Percentiles rank a stretch among this genome's conserved stretches.
Evolutionary conservation across 2,888 invertebrate species (phyloP).

Genomic region (Pediacus dermestoides): DNA sequence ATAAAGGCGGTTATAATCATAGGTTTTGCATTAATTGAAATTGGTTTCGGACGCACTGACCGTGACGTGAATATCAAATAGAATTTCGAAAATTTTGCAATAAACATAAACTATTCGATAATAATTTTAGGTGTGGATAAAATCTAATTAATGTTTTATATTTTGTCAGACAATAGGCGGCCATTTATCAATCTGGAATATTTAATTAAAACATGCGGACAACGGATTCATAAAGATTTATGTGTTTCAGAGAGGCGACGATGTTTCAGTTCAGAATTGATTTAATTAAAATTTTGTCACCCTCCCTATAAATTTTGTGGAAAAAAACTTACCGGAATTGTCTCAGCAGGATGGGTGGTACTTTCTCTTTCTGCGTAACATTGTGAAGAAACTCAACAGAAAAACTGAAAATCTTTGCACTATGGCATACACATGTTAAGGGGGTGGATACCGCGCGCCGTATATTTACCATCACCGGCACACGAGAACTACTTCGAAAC

Average conservation of each 20-base stretch:
- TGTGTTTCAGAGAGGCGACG: constrained; percentile 44
- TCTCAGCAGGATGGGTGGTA: constrained; percentile 14
- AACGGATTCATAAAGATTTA: constrained; percentile 52
- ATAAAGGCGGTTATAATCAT: no score
- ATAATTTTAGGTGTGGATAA: constrained; percentile 40
- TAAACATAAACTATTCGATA: constrained; percentile 31
- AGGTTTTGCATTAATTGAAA: constrained; percentile 36
- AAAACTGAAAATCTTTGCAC: constrained; percentile 13
- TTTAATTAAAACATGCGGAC: constrained; percentile 53
- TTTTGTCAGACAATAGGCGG: constrained; percentile 49
- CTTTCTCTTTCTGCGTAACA: constrained; percentile 26
- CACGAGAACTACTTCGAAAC: constrained; percentile 30
- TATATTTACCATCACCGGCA: constrained; percentile 39
- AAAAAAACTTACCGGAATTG: constrained; percentile 29
- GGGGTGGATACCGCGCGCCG: constrained; percentile 18
- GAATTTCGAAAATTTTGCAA: constrained; percentile 34
- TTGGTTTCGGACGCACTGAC: constrained; percentile 31
- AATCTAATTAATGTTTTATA: constrained; percentile 48
- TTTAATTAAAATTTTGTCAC: constrained; percentile 49
- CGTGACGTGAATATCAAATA: constrained; percentile 31
- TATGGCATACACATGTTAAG: constrained; percentile 30
- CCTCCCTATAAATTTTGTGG: constrained; percentile 27
- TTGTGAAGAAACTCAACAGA: constrained; percentile 15
- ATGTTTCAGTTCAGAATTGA: constrained; percentile 46
- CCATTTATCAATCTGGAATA: constrained; percentile 52